Evolutionary conservation across 1,140 invertebrate genomes (phyloP).

Genomic region (Dendroctonus valens): DNA sequence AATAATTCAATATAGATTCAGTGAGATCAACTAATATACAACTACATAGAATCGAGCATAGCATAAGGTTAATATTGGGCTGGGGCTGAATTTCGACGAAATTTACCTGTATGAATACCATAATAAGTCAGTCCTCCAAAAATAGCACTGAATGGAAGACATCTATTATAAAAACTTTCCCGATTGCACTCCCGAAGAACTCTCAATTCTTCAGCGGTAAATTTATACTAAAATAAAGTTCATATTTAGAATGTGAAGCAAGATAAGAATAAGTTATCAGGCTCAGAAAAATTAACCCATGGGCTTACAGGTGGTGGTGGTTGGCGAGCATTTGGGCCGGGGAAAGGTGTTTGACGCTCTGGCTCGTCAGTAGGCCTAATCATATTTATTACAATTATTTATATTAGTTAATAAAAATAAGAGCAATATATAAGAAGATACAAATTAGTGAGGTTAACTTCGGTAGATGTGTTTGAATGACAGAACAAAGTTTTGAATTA

Average conservation of each 20-base stretch:
- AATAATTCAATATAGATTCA: not conserved
- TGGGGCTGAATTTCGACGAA: not conserved
- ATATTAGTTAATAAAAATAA: too few species aligned
- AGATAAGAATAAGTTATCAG: slow-evolving; percentile 1
- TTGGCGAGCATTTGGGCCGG: slow-evolving; percentile 17
- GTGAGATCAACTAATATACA: too few species aligned
- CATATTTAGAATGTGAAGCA: too few species aligned
- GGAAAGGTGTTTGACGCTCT: slow-evolving; percentile 24
- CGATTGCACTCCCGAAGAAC: slow-evolving; percentile 68
- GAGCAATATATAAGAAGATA: too few species aligned
- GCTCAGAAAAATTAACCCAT: not conserved
- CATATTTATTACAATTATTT: not conserved
- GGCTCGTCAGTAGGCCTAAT: slow-evolving; percentile 25
- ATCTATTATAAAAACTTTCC: slow-evolving; percentile 70
- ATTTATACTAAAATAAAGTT: slow-evolving; percentile 61
- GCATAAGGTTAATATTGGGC: not conserved
- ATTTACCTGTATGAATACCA: slow-evolving; percentile 60
- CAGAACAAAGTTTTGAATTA: too few species aligned
- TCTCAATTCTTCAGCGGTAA: slow-evolving; percentile 62
- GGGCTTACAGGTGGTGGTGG: slow-evolving; percentile 9
- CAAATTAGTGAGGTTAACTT: too few species aligned
- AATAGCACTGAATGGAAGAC: slow-evolving; percentile 61
- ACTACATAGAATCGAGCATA: not conserved
- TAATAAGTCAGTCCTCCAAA: slow-evolving; percentile 61
- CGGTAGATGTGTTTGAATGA: too few species aligned